phyloP scores from a whole-genome alignment of 2,797 vertebrate genomes.

The Muraenolepis orangiensis region DNA sequence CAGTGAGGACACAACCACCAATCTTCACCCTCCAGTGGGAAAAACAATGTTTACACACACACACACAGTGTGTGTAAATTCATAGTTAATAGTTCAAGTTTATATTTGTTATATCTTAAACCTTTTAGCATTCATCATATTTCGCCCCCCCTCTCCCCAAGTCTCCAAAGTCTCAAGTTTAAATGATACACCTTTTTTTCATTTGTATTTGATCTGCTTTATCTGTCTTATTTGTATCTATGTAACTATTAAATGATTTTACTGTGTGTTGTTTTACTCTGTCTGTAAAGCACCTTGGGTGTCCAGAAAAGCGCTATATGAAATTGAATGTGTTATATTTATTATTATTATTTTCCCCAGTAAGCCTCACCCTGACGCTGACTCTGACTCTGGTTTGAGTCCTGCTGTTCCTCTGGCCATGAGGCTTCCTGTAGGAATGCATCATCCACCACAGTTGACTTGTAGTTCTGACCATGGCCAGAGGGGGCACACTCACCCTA shows the following conservation, averaged over 20 bases:
- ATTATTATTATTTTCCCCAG: too few relatives aligned
- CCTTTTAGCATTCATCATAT: not conserved
- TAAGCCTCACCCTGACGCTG: too few relatives aligned
- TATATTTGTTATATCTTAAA: not conserved
- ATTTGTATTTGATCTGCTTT: not conserved
- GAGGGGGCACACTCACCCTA: slow-evolving; percentile 75
- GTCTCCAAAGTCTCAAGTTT: not conserved
- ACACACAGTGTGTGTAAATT: not conserved
- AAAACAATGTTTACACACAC: not conserved
- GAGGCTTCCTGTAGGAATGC: not conserved
- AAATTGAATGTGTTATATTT: too few relatives aligned
- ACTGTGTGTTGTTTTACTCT: too few relatives aligned
- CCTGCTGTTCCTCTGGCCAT: not conserved
- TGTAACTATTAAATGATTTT: too few relatives aligned
- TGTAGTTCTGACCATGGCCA: slow-evolving; percentile 38
- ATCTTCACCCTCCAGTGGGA: not conserved
- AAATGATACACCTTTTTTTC: not conserved
- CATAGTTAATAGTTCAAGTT: not conserved
- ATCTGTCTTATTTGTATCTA: not conserved
- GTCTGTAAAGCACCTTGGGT: too few relatives aligned
- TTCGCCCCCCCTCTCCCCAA: too few relatives aligned
- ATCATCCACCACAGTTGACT: not conserved
- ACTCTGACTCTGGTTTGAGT: too few relatives aligned
- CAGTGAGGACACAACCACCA: not conserved
- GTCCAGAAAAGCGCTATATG: too few relatives aligned